Conservation (phyloP, 2,797 vertebrate species). For the Amazonetta brasiliensis region DNA sequence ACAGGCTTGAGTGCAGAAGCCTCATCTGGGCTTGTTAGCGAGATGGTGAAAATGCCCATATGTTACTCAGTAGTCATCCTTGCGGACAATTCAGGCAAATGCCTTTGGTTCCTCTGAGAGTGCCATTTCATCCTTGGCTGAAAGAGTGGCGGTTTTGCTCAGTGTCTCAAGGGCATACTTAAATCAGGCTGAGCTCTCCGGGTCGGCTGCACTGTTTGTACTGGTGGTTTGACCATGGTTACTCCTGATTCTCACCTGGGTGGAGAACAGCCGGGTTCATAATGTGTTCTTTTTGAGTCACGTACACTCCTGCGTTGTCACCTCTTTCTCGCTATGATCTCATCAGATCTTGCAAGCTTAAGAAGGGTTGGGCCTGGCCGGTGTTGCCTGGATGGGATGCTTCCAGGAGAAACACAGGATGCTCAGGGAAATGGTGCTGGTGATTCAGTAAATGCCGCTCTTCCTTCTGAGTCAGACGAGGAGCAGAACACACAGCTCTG, state of each 20-base stretch:
- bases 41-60: not conserved
- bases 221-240: not conserved
- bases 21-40: not conserved
- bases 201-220: not conserved
- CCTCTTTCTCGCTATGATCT: constrained; percentile 55
- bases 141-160: not conserved
- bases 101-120: not conserved
- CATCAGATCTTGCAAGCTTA: constrained; percentile 58
- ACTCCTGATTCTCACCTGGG: constrained; percentile 50
- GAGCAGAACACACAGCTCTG: not conserved
- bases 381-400: constrained; percentile 41
- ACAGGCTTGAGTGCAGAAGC: not conserved
- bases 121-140: constrained; percentile 5
- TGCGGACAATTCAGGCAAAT: not conserved
- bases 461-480: constrained; percentile 53
- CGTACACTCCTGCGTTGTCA: constrained; percentile 45
- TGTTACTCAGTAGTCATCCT: not conserved
- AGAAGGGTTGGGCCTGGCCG: constrained; percentile 44
- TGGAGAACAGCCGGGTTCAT: constrained; percentile 14
- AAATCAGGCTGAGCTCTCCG: not conserved
- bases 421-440: constrained; percentile 52
- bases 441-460: constrained; percentile 57
- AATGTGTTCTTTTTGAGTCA: constrained; percentile 48
- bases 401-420: constrained; percentile 69
- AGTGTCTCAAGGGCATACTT: constrained; percentile 53